Base-by-base conservation (phyloP, 2,113 vertebrate genomes). In the Brienomyrus brachyistius region DNA sequence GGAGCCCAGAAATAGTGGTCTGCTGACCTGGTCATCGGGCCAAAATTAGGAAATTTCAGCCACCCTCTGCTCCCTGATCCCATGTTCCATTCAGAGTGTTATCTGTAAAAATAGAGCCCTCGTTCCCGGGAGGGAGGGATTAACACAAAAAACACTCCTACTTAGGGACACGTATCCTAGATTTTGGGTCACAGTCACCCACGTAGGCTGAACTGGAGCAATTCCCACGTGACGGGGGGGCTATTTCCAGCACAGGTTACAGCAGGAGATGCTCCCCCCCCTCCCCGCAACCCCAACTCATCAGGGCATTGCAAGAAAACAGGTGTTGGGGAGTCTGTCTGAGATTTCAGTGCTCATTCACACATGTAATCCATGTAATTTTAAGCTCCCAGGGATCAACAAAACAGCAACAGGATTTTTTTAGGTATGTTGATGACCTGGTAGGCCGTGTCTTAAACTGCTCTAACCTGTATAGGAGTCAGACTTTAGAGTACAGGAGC, bases 41-140 rank as follows among this genome's bases (percentile, higher is more conserved):
- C 70, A 74, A 89, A 82, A 89, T 52, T 82, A 89, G 88, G 74
- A 17, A 89, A 83, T 88, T 50, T 27, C 62, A 45, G 17, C 43
- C 56, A 43, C 35, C 54, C 48, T 6, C 48, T 35, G n/a, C 54
- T 11, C 56, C 48, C 8, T 35, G 70, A 40, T 15, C 31, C 88
- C 27, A n/a, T 10, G 47, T 80, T 80, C 74, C 35, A 43, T 80
- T 80, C 74, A 82, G 35, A 35, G 50, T 82, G 74, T 21, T 17
- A 52, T 83, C 40, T 83, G 88, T 82, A 89, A 89, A 88, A 88
- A 88, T 77, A 88, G 88, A 6, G 6, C 13, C 17, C 19, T 6
- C 45, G 17, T 88, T 66, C 62, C 66, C 88, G 77, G 27, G 45
- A 77, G 43, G 70, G 66, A 74, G 9, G 56, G 47, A 48, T 70